Evolutionary conservation across 2,113 vertebrate species (phyloP), one percentile per base, ranked within the genome.

Genomic region (rat (Rattus norvegicus)): DNA sequence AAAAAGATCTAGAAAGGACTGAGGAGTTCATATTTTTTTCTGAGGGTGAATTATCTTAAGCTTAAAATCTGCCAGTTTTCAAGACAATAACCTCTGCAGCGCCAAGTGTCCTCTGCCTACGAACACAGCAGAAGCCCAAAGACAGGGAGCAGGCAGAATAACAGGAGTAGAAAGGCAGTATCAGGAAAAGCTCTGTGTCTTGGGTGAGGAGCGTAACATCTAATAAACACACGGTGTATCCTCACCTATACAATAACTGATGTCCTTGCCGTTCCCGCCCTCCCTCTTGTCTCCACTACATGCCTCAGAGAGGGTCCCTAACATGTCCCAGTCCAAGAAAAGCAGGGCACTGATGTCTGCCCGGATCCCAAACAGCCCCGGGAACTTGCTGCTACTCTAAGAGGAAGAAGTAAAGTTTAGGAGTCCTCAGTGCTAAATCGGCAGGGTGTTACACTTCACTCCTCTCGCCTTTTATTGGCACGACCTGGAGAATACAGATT

Each of bases 401-500:
- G 86, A 97, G 96, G 59, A 93, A 98, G 92, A 96, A 97, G 92
- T 24, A n/a, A 93, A 95, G 67, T 75, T 92, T 92, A 97, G 96
- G 90, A 97, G 97, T 97, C 88, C 85, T 97, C 97, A 90, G 30
- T 5, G 56, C 72, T 95, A 73, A 97, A 96, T 19, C 43, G 93
- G 77, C 95, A 94, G 97, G 95, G 90, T 94, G 94, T 89, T 43
- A 90, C 96, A 86, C 97, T 92, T 97, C 95, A 93, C 97, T 98
- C 94, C 95, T 65, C 67, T 97, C 90, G 93, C 69, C 77, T 96
- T 97, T 98, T 98, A 97, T 98, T 97, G 97, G 98, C 0, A 2
- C 80, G 95, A 97, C 96, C 95, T 95, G 98, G 93, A 98, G 98
- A 98, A 98, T 39, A 96, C 94, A 90, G 97, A 98, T 92, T 97